These are phyloP conservation scores for Orchestia grillus DNA, from an alignment of 1,140 invertebrate genomes.

Conservation along the genomic window DNA sequence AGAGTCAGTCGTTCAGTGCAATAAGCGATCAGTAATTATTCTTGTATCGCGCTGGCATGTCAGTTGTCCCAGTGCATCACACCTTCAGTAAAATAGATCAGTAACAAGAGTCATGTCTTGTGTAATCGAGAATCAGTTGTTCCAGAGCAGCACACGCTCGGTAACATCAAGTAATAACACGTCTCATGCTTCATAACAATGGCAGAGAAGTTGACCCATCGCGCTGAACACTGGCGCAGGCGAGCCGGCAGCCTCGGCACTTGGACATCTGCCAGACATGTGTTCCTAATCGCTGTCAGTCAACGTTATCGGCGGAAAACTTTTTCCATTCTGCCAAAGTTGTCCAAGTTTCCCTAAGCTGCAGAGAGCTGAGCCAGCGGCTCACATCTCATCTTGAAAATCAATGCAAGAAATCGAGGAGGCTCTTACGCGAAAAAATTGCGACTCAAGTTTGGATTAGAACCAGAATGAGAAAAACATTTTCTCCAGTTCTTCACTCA, in stretches of 20 bases:
- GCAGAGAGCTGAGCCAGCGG: not conserved
- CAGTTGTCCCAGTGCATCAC: too few relatives aligned
- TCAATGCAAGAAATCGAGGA: not conserved
- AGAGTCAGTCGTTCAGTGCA: too few relatives aligned
- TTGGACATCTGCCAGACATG: not conserved
- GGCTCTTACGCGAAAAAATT: not conserved
- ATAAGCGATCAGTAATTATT: too few relatives aligned
- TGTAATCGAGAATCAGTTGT: too few relatives aligned
- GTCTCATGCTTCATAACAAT: not conserved
- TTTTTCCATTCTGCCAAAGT: not conserved
- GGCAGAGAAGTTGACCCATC: not conserved
- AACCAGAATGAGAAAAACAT: not conserved
- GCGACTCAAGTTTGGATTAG: not conserved
- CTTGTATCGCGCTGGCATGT: too few relatives aligned
- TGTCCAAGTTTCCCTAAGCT: not conserved
- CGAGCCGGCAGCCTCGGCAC: not conserved
- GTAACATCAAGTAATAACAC: not conserved
- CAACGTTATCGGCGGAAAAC: not conserved
- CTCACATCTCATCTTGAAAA: not conserved
- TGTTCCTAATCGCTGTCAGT: not conserved
- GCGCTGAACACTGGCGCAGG: not conserved
- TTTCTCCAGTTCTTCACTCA: not conserved
- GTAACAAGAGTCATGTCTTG: too few relatives aligned
- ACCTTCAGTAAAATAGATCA: too few relatives aligned
- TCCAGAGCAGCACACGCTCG: too few relatives aligned